Evolutionary conservation across 1,140 invertebrate species (phyloP).

Genomic region (Brachionus koreanus): DNA sequence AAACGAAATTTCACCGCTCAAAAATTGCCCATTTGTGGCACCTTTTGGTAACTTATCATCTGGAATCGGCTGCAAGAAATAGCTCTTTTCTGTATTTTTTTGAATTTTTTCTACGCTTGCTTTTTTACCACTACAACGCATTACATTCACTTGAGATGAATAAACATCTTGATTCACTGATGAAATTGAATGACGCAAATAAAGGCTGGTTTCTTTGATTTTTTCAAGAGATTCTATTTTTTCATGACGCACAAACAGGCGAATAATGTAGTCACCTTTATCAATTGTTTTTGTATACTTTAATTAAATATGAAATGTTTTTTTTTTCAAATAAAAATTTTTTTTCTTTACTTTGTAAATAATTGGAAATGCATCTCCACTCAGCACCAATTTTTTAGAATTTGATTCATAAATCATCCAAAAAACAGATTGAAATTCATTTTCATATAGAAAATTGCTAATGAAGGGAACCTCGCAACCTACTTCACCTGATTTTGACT

Average conservation of each 20-base stretch:
- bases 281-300: conserved; percentile 81
- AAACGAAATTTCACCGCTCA: conserved; percentile 3
- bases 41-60: conserved; percentile 44
- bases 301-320: conserved; percentile 41
- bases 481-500: conserved; percentile 74
- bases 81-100: background rate
- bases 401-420: conserved; percentile 93
- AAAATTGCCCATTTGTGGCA: conserved; percentile 26
- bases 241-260: conserved; percentile 82
- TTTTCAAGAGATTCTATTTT: conserved; percentile 75
- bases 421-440: conserved; percentile 86
- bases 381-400: conserved; percentile 72
- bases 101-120: background rate
- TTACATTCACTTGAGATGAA: background rate
- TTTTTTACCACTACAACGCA: conserved; percentile 26
- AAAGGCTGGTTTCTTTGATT: conserved; percentile 7
- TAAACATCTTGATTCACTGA: conserved; percentile 27
- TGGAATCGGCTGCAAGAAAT: conserved; percentile 2
- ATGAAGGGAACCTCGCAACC: conserved; percentile 73
- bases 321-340: background rate
- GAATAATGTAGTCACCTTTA: conserved; percentile 87
- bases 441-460: conserved; percentile 83
- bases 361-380: conserved; percentile 80
- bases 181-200: background rate
- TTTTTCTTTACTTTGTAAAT: conserved; percentile 14